Conservation (phyloP, 2,888 invertebrate species). For the Brachyptera risi region DNA sequence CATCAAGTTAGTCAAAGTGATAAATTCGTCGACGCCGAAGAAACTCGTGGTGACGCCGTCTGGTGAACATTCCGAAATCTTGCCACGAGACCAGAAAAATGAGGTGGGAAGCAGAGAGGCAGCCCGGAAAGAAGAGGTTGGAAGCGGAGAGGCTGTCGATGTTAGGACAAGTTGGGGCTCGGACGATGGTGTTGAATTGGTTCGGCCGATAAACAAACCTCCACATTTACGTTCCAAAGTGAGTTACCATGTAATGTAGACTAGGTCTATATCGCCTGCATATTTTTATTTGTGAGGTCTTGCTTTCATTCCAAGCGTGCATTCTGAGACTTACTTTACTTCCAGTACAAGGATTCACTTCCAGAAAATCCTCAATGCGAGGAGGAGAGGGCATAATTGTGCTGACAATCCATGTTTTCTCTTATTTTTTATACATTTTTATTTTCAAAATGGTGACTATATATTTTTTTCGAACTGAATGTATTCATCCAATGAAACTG, state of each 20-base stretch:
- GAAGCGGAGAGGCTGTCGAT: not conserved
- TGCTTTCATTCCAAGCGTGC: no score
- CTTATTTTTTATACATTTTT: no score
- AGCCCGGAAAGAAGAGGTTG: not conserved
- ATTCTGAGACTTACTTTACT: no score
- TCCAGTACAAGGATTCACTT: no score
- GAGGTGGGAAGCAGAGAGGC: not conserved
- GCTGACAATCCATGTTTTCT: no score
- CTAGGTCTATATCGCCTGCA: constrained; percentile 19
- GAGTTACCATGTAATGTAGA: constrained; percentile 26
- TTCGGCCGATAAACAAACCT: constrained; percentile 55
- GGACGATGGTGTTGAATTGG: constrained; percentile 34
- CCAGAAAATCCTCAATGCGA: no score
- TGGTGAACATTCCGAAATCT: no score
- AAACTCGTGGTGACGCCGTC: constrained; percentile 35
- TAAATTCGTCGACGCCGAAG: constrained; percentile 51
- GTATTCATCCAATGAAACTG: no score
- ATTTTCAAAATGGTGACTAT: no score
- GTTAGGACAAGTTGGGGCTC: not conserved
- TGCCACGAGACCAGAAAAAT: not conserved
- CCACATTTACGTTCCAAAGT: constrained; percentile 63
- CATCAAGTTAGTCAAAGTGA: constrained; percentile 51
- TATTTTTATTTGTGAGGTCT: no score
- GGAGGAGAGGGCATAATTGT: no score
- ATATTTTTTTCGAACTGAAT: no score